These are phyloP conservation scores for Eurois occulta DNA, from an alignment of 2,888 invertebrate genomes.

Conservation along the genomic window DNA sequence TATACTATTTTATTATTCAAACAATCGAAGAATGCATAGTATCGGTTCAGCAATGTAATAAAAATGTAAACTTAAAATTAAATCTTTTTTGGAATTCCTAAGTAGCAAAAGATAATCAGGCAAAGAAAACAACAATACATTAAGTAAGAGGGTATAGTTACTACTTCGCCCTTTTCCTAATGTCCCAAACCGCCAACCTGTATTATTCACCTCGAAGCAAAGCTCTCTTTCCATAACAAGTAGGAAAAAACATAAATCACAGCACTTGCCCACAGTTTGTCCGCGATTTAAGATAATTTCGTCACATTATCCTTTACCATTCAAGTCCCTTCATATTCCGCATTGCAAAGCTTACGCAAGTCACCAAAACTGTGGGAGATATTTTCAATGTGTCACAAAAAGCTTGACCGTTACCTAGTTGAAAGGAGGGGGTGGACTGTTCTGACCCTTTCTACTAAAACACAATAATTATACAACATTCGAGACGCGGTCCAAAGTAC, in stretches of 20 bases:
- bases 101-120: neutral
- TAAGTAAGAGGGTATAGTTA: neutral
- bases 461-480: constrained; percentile 45
- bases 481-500: constrained; percentile 25
- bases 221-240: neutral
- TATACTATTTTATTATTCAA: neutral
- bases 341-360: constrained; percentile 34
- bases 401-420: constrained; percentile 24
- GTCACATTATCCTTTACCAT: constrained; percentile 13
- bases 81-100: neutral
- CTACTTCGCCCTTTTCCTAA: neutral
- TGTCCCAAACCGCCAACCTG: neutral
- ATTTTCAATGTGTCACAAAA: constrained; percentile 29
- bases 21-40: constrained; percentile 25
- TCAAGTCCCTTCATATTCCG: constrained; percentile 24
- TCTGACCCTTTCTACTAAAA: constrained; percentile 34
- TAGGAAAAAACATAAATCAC: constrained; percentile 4
- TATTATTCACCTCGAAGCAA: neutral
- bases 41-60: neutral
- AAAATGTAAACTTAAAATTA: neutral
- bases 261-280: neutral
- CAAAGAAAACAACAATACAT: neutral
- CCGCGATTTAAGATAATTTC: constrained; percentile 5
- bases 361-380: constrained; percentile 21
- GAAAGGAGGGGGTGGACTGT: constrained; percentile 10